A percentile compares a stretch with the other conserved stretches of the same genome.
phyloP scores from a whole-genome alignment of 1,140 invertebrate genomes.

The Monochamus saltuarius region DNA sequence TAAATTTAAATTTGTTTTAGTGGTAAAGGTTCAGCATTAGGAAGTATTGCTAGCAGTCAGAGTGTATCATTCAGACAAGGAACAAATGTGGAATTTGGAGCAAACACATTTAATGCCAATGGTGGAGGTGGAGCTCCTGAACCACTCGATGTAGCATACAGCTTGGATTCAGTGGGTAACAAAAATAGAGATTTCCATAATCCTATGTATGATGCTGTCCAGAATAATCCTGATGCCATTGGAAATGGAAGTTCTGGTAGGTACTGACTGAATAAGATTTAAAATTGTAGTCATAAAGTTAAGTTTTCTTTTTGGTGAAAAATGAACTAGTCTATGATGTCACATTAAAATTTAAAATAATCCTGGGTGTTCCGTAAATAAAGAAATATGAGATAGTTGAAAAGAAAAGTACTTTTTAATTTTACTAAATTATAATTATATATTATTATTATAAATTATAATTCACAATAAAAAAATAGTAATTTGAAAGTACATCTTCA shows the following conservation, averaged over 20 bases:
- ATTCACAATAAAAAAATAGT: too few relatives aligned
- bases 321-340: too few relatives aligned
- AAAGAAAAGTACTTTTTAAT: too few relatives aligned
- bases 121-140: constrained; percentile 47
- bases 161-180: constrained; percentile 66
- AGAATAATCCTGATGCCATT: constrained; percentile 57
- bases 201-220: constrained; percentile 91
- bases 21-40: constrained; percentile 72
- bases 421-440: too few relatives aligned
- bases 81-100: constrained; percentile 89
- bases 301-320: background rate
- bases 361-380: too few relatives aligned
- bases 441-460: too few relatives aligned
- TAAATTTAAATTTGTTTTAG: constrained; percentile 52
- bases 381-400: too few relatives aligned
- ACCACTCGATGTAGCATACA: constrained; percentile 72
- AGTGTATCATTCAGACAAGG: constrained; percentile 95
- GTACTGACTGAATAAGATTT: constrained; percentile 3
- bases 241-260: constrained; percentile 61
- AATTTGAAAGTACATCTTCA: too few relatives aligned
- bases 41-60: constrained; percentile 78
- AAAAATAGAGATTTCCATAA: constrained; percentile 91
- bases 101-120: constrained; percentile 59
- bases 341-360: too few relatives aligned
- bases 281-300: too few relatives aligned